phyloP scores from a whole-genome alignment of 2,113 vertebrate genomes.

The Ageneiosus marmoratus region DNA sequence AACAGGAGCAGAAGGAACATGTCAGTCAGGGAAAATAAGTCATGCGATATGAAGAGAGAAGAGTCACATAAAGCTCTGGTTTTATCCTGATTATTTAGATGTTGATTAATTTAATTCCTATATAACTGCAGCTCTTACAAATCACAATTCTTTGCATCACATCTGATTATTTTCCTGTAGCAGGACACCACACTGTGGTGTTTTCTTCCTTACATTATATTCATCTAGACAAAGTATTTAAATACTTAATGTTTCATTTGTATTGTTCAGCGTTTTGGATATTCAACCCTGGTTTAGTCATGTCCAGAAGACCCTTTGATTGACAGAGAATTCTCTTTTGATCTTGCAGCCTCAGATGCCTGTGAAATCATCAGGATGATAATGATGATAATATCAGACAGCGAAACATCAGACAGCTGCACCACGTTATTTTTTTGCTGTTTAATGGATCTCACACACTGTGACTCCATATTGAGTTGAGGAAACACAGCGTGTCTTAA shows the following conservation, averaged over 20 bases:
- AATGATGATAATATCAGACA: not conserved
- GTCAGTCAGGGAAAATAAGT: not conserved
- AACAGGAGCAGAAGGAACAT: not conserved
- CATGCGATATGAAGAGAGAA: not conserved
- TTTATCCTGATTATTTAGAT: not conserved
- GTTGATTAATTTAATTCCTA: not conserved
- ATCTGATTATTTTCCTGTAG: not conserved
- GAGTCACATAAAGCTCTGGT: not conserved
- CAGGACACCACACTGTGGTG: no score
- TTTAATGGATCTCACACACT: slow-evolving; percentile 5
- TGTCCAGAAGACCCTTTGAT: no score
- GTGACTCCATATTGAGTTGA: slow-evolving; percentile 8
- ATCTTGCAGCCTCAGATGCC: not conserved
- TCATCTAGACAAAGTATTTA: not conserved
- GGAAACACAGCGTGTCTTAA: not conserved
- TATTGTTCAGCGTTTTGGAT: not conserved
- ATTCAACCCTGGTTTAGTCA: not conserved
- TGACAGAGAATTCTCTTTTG: not conserved
- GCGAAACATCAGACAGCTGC: slow-evolving; percentile 2
- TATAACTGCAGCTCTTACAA: not conserved
- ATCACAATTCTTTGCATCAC: not conserved
- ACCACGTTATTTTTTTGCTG: not conserved
- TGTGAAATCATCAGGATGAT: not conserved
- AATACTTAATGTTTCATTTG: not conserved
- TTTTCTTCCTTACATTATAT: not conserved